Conservation (phyloP, 2,113 vertebrate genomes). For the Theropithecus gelada region DNA sequence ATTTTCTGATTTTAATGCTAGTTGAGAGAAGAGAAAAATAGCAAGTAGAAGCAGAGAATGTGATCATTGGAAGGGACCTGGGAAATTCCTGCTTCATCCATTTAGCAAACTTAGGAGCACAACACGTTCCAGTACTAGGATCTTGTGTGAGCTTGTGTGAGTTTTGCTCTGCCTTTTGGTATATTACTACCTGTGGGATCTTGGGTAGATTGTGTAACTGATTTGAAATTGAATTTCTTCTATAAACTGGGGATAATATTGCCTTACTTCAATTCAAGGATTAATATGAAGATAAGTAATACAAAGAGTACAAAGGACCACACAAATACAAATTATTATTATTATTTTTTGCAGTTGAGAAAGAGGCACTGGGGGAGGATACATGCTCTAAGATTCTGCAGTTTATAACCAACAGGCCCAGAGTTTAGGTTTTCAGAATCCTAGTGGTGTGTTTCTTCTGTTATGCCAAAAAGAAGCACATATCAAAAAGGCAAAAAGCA, state of each 20-base stretch:
- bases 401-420: neutral
- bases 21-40: neutral
- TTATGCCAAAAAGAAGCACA: neutral
- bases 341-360: neutral
- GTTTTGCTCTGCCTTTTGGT: neutral
- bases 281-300: neutral
- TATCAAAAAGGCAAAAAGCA: neutral
- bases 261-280: neutral
- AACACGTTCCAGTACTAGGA: neutral
- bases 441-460: neutral
- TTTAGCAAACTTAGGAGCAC: neutral
- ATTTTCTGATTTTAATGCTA: neutral
- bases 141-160: neutral
- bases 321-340: neutral
- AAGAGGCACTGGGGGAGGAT: neutral
- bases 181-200: neutral
- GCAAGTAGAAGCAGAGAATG: neutral
- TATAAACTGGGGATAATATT: neutral
- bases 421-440: constrained; percentile 6
- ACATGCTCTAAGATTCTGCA: neutral
- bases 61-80: neutral
- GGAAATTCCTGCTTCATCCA: neutral
- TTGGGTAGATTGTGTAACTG: neutral
- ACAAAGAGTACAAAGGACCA: neutral
- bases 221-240: constrained; percentile 3